Evolutionary conservation across 2,888 invertebrate genomes (phyloP).

Genomic region (Rhagonycha fulva): DNA sequence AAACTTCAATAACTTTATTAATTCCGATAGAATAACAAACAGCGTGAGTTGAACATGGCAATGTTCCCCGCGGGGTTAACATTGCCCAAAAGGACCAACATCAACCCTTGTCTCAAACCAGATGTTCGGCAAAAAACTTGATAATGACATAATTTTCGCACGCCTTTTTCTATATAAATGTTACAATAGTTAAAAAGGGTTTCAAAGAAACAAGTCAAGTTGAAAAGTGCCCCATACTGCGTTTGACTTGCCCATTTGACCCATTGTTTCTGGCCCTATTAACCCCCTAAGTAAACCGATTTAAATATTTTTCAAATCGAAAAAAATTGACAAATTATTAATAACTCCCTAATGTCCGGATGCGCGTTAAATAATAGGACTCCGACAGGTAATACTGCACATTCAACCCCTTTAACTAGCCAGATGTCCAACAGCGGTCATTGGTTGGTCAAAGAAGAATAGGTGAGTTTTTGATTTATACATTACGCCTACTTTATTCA

Average conservation of each 20-base stretch:
- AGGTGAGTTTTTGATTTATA: slow-evolving; percentile 24
- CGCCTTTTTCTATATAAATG: slow-evolving; percentile 47
- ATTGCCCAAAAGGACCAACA: slow-evolving; percentile 16
- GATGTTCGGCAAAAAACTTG: slow-evolving; percentile 43
- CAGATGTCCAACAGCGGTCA: slow-evolving; percentile 23
- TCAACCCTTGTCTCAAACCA: slow-evolving; percentile 32
- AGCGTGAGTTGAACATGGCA: slow-evolving; percentile 32
- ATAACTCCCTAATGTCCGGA: background rate
- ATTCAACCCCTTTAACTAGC: background rate
- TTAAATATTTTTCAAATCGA: background rate
- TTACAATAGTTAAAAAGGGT: slow-evolving; percentile 43
- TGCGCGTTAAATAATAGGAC: background rate
- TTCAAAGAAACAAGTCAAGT: slow-evolving; percentile 40
- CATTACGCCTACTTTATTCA: slow-evolving; percentile 29
- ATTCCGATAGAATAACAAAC: slow-evolving; percentile 27
- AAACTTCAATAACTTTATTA: slow-evolving; percentile 29
- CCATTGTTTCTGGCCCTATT: slow-evolving; percentile 29
- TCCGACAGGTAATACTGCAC: background rate
- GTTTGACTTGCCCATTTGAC: slow-evolving; percentile 34
- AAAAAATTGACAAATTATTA: background rate
- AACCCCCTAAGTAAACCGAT: background rate
- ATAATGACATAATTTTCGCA: slow-evolving; percentile 50
- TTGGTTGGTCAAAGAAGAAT: slow-evolving; percentile 26
- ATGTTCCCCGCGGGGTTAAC: slow-evolving; percentile 38
- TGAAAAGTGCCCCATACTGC: slow-evolving; percentile 41